These are phyloP conservation scores for Lates japonicus DNA, from an alignment of 2,797 vertebrate genomes.

Conservation along the genomic window DNA sequence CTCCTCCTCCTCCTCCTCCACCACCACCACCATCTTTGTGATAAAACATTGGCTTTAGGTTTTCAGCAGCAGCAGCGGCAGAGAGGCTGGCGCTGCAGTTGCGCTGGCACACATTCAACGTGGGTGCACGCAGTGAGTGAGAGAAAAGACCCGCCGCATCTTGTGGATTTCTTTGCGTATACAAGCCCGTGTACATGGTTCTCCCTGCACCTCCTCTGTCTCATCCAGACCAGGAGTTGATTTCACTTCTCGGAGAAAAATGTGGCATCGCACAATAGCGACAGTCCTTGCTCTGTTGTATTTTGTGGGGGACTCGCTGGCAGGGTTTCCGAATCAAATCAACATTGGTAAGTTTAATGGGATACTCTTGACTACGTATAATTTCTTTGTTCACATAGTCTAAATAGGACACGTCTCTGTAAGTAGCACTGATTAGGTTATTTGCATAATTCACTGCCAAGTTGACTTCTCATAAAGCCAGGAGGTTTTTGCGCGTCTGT, in stretches of 20 bases:
- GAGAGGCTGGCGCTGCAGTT: constrained; percentile 81
- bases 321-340: constrained; percentile 97
- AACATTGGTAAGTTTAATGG: constrained; percentile 93
- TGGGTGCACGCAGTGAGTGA: constrained; percentile 84
- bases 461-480: constrained; percentile 55
- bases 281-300: constrained; percentile 87
- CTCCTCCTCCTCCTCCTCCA: constrained; percentile 19
- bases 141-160: constrained; percentile 79
- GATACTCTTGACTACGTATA: not conserved
- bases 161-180: constrained; percentile 83
- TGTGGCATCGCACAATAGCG: constrained; percentile 88
- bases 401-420: constrained; percentile 39
- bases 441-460: constrained; percentile 58
- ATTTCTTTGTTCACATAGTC: constrained; percentile 21
- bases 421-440: constrained; percentile 8
- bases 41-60: constrained; percentile 79
- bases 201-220: constrained; percentile 76
- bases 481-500: constrained; percentile 20
- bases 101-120: constrained; percentile 78
- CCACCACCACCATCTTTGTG: constrained; percentile 88
- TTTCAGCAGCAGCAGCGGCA: constrained; percentile 64
- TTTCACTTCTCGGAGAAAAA: constrained; percentile 89
- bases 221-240: constrained; percentile 88
- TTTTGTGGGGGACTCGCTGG: constrained; percentile 87
- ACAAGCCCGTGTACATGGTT: constrained; percentile 87